Conservation (phyloP, 2,888 invertebrate genomes). For the Tortrix viridana region DNA sequence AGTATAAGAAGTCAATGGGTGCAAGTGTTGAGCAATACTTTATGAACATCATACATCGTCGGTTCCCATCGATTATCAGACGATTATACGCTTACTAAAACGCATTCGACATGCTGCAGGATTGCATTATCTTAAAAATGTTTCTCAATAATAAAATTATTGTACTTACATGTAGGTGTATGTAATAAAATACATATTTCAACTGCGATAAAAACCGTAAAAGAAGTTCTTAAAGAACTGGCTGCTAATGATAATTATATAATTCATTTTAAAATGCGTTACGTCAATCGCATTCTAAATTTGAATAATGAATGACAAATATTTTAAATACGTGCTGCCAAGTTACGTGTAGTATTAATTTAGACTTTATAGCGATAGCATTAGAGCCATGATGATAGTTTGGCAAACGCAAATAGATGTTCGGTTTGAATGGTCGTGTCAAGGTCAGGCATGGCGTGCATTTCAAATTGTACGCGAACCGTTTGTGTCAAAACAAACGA, state of each 20-base stretch:
- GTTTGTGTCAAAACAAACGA: conserved; percentile 32
- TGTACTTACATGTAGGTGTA: no score
- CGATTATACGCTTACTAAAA: conserved; percentile 18
- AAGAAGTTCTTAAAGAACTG: neutral
- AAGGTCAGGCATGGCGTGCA: conserved; percentile 35
- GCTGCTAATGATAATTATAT: neutral
- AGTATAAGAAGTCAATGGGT: neutral
- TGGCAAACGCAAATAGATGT: neutral
- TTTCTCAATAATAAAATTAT: neutral
- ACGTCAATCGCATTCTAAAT: conserved; percentile 33
- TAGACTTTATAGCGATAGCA: neutral
- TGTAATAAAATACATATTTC: neutral
- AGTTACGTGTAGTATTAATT: neutral
- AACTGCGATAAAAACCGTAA: neutral
- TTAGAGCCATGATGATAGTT: neutral
- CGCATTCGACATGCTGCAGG: conserved; percentile 15
- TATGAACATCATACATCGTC: conserved; percentile 5
- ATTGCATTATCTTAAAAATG: conserved; percentile 6
- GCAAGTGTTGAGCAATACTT: conserved; percentile 5
- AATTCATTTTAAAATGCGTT: conserved; percentile 20
- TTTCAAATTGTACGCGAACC: conserved; percentile 27
- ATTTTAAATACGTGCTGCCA: conserved; percentile 1
- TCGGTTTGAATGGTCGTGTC: conserved; percentile 15
- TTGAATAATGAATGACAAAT: conserved; percentile 22
- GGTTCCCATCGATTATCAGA: conserved; percentile 26